Evolutionary conservation across 2,888 invertebrate species (phyloP).

Genomic region (Ophion costatus): DNA sequence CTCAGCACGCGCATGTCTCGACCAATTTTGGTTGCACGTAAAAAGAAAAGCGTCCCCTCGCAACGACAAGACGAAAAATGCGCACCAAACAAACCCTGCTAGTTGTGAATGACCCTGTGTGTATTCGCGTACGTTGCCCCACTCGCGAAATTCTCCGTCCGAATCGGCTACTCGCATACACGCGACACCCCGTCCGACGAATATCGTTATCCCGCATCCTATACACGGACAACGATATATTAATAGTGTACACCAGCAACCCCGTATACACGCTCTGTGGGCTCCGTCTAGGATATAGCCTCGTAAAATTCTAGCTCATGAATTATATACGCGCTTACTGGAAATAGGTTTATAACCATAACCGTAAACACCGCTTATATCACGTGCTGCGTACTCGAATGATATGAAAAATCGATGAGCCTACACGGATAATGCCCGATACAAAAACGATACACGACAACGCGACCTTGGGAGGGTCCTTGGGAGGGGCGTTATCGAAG

Average conservation of each 20-base stretch:
- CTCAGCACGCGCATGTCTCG: too few species aligned
- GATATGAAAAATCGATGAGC: conserved; percentile 9
- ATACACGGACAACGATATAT: conserved; percentile 11
- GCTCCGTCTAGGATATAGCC: conserved; percentile 12
- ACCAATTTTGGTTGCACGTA: too few species aligned
- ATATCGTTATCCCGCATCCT: conserved; percentile 24
- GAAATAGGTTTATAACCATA: conserved; percentile 16
- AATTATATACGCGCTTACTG: conserved; percentile 30
- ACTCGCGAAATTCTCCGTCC: not conserved
- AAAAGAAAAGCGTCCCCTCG: too few species aligned
- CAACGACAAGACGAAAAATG: too few species aligned
- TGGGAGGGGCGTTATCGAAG: too few species aligned
- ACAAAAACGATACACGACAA: not conserved
- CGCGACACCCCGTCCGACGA: conserved; percentile 25
- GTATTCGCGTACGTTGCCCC: not conserved
- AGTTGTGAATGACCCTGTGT: not conserved
- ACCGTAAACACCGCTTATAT: conserved; percentile 21
- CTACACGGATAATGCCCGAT: too few species aligned
- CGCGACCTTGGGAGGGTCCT: not conserved
- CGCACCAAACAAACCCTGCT: too few species aligned
- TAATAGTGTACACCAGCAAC: not conserved
- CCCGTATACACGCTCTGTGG: not conserved
- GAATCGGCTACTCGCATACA: conserved; percentile 5
- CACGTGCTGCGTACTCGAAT: conserved; percentile 5
- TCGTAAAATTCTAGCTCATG: conserved; percentile 29